Conservation (phyloP, 2,888 invertebrate species). For the Eremobia ochroleuca region DNA sequence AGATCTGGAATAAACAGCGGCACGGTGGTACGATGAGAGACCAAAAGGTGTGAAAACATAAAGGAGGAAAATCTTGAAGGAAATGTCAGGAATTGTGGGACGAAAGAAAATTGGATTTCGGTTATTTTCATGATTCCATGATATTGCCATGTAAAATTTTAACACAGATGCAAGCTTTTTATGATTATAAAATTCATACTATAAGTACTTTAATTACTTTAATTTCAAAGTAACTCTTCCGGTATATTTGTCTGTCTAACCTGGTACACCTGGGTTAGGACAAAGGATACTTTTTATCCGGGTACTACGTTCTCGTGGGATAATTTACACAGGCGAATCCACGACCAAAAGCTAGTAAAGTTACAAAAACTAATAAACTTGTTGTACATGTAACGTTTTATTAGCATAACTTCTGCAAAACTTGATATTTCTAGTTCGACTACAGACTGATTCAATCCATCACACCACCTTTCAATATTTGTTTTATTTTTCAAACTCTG, state of each 20-base stretch:
- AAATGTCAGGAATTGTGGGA: background rate
- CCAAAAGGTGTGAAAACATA: constrained; percentile 22
- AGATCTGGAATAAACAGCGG: constrained; percentile 7
- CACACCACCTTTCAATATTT: constrained; percentile 22
- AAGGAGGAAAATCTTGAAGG: background rate
- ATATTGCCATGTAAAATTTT: background rate
- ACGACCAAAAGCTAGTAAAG: background rate
- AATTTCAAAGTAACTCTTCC: background rate
- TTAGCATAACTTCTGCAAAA: background rate
- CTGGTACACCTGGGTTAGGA: background rate
- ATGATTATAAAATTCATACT: background rate
- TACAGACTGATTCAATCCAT: background rate
- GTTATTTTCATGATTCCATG: background rate
- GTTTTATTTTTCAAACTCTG: constrained; percentile 27
- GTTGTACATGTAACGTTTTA: background rate
- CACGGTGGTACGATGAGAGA: background rate
- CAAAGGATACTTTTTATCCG: background rate
- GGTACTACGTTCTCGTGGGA: too few relatives aligned
- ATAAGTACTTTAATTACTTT: background rate
- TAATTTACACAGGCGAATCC: background rate
- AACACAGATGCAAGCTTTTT: background rate
- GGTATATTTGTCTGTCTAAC: background rate
- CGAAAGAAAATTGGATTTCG: background rate
- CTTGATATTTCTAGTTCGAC: background rate
- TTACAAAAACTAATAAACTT: background rate